phyloP scores from a whole-genome alignment of 2,113 vertebrate species.

The Nothobranchius kuhntae region DNA sequence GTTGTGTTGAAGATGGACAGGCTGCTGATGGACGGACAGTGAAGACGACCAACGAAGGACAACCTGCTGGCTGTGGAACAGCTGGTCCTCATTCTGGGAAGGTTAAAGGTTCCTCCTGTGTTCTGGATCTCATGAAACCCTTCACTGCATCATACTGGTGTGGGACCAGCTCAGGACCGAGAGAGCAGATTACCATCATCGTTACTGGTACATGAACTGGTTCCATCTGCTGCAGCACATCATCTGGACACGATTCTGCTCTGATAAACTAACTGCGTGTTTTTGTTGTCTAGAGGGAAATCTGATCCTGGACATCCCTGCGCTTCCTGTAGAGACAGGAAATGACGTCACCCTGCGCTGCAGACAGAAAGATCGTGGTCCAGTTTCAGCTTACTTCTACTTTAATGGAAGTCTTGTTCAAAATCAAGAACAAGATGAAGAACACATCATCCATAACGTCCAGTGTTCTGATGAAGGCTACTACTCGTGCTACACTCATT shows the following conservation, averaged over 20 bases:
- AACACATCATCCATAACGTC: background rate
- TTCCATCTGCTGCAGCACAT: no score
- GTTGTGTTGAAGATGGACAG: constrained; percentile 15
- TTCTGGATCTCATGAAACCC: background rate
- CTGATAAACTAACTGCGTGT: background rate
- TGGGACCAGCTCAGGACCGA: background rate
- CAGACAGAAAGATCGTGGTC: fast-evolving
- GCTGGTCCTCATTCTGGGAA: background rate
- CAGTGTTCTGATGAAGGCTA: constrained; percentile 6
- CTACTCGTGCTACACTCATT: constrained; percentile 12
- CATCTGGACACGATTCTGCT: no score
- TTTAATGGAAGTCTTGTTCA: fast-evolving
- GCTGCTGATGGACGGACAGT: constrained; percentile 2
- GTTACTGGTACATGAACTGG: background rate
- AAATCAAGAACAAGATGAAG: background rate
- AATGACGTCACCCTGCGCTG: constrained; percentile 10
- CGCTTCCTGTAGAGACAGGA: constrained; percentile 21
- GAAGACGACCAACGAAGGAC: constrained; percentile 6
- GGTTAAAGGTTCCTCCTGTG: background rate
- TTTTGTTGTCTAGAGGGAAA: background rate
- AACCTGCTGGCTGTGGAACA: background rate
- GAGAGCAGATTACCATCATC: background rate
- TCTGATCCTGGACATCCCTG: constrained; percentile 14
- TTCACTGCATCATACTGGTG: background rate
- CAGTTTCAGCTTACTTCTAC: background rate